A percentile compares a stretch with the other conserved stretches of the same genome.
Conservation (phyloP, 2,797 vertebrate species). For the Trichosurus vulpecula region DNA sequence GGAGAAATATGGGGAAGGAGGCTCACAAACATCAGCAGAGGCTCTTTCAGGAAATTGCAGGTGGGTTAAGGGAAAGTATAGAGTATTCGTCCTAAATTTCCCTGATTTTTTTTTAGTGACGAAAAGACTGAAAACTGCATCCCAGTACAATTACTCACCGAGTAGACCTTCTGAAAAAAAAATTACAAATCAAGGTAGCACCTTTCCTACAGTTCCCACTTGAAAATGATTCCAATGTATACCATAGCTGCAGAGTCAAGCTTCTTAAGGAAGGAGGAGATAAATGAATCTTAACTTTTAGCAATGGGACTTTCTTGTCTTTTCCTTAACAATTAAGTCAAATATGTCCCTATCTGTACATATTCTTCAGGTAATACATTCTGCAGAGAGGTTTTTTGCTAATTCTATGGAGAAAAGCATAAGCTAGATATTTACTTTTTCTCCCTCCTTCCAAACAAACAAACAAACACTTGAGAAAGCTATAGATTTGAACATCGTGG, state of each 20-base stretch:
- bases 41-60: not conserved
- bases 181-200: not conserved
- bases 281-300: slow-evolving; percentile 40
- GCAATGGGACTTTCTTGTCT: not conserved
- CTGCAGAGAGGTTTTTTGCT: not conserved
- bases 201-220: not conserved
- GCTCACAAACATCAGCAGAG: not conserved
- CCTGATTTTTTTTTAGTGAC: not conserved
- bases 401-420: not conserved
- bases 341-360: not conserved
- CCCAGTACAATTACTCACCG: not conserved
- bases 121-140: not conserved
- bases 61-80: not conserved
- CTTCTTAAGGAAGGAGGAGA: slow-evolving; percentile 7
- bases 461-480: not conserved
- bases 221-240: not conserved
- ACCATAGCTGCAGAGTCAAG: slow-evolving; percentile 5
- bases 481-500: not conserved
- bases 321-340: slow-evolving; percentile 31
- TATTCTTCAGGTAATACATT: slow-evolving; percentile 27
- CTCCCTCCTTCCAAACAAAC: not conserved
- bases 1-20: not conserved
- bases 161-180: slow-evolving; percentile 41
- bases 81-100: not conserved
- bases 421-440: not conserved